Base-by-base conservation (phyloP, 2,888 invertebrate genomes). In the Trisateles emortualis region DNA sequence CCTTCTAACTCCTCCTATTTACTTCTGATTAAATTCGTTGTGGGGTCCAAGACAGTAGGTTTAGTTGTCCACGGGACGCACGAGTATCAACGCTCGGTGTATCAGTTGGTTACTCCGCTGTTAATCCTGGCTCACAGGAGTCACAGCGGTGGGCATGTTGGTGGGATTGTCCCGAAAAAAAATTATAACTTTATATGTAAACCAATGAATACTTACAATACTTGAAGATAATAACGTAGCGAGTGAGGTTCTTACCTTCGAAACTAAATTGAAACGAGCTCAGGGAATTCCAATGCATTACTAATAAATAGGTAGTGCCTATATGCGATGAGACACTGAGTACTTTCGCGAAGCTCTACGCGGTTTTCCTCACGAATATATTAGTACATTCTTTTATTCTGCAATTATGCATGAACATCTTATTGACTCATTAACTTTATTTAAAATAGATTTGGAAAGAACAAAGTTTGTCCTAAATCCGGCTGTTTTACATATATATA, bases 201-300 rank as follows among this genome's bases (percentile, higher is more conserved):
- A 10, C 9, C 29, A 13, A 33, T 11, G 11, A 11, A 16, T 24
- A 8, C 13, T 8, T 19, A 17, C 26, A 43, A 26, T 26, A 26
- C 26, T 11, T 32, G 32, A 5, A 32, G 32, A 29, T 5, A n/a
- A 32, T 32, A 32, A 32, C 10, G 10, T 6, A 6, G 14, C 14
- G 33, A 33, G 10, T 10, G 14, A 14, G 10, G 33, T 14, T 33
- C 14, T 38, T 40, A 48, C 48, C 41, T 54, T 53, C 40, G 45
- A 63, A 63, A 52, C 48, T 46, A 42, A 50, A 52, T 56, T 50
- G 49, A 46, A 64, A 55, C 33, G 44, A 52, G 54, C 57, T 24
- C 32, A 52, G 64, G 60, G 52, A 71, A 63, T 70, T 59, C 64
- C 53, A 40, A 57, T 57, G 59, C 59, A 63, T 70, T 63, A 70